Evolutionary conservation across 2,888 invertebrate genomes (phyloP).

Genomic region (Rhamnusium bicolor): DNA sequence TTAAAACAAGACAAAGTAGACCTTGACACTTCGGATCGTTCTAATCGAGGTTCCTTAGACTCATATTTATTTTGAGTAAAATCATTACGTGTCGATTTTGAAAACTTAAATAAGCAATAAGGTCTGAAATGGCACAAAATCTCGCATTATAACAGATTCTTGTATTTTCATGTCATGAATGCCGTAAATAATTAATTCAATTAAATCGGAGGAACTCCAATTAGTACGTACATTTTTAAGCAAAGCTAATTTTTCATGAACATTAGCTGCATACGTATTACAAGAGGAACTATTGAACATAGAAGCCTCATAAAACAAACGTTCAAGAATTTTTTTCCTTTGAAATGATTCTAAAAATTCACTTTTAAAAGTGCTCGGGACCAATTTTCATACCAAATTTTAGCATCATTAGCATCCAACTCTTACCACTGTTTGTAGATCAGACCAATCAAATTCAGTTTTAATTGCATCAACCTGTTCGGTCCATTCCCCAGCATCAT

Average conservation of each 20-base stretch:
- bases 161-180: slow-evolving; percentile 36
- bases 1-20: not conserved
- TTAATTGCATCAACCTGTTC: slow-evolving; percentile 38
- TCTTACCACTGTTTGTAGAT: slow-evolving; percentile 39
- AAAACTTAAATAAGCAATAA: slow-evolving; percentile 27
- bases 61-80: not conserved
- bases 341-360: slow-evolving; percentile 44
- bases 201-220: slow-evolving; percentile 28
- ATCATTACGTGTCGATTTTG: not conserved
- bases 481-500: slow-evolving; percentile 40
- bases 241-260: slow-evolving; percentile 32
- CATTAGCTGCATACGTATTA: slow-evolving; percentile 37
- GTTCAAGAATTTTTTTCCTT: slow-evolving; percentile 34
- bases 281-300: slow-evolving; percentile 29
- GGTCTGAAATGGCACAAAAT: slow-evolving; percentile 31
- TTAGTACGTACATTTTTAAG: slow-evolving; percentile 32
- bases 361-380: slow-evolving; percentile 30
- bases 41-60: not conserved
- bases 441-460: slow-evolving; percentile 37
- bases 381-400: slow-evolving; percentile 40
- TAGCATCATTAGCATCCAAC: slow-evolving; percentile 34
- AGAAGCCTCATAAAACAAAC: slow-evolving; percentile 35
- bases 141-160: slow-evolving; percentile 9
- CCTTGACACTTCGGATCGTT: not conserved
- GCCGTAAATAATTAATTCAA: slow-evolving; percentile 37